Evolutionary conservation across 2,888 invertebrate species (phyloP), one percentile per base, ranked within the genome.

Genomic region (Tethea ocularis): DNA sequence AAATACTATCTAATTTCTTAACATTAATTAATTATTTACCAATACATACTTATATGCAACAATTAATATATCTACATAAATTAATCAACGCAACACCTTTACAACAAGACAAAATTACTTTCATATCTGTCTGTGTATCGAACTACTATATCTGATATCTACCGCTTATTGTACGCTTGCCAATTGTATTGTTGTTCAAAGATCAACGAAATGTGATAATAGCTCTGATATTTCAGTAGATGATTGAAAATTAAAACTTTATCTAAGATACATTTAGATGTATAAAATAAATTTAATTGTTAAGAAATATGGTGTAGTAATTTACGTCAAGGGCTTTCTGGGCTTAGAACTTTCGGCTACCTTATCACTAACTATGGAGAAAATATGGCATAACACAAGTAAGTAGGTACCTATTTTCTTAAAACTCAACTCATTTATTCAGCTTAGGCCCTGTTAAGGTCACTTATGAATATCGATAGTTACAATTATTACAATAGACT

Each of bases 211-310:
- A 46, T 46, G 7, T 46, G 46, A 46, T 46, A 46, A 46, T 46
- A 10, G 46, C 2, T 46, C 20, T 46, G 7, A 46, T 46, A 46
- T 46, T 46, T 10, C 46, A 57, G 62, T 63, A 63, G 70, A n/a
- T 46, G 46, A 46, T 46, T 46, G 46, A 20, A 46, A 46, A 46
- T 46, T 46, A 20, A 46, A 20, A 46, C n/a, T 20, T 20, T n/a
- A 46, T 20, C 46, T 46, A 20, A 8, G 1, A 46, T 46, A 17
- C 17, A 41, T 17, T 5, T 36, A 13, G 36, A 24, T 4, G 24
- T 29, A 2, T 33, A 13, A 11, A 33, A 33, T 13, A 13, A 6
- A 7, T 36, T 10, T 36, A 1, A 41, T 41, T 17, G 5, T 17
- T 41, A 17, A 1, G 10, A 41, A 17, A 17, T 41, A 8, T 41